Conservation (phyloP, 2,113 vertebrate species). For the Rhea americana region DNA sequence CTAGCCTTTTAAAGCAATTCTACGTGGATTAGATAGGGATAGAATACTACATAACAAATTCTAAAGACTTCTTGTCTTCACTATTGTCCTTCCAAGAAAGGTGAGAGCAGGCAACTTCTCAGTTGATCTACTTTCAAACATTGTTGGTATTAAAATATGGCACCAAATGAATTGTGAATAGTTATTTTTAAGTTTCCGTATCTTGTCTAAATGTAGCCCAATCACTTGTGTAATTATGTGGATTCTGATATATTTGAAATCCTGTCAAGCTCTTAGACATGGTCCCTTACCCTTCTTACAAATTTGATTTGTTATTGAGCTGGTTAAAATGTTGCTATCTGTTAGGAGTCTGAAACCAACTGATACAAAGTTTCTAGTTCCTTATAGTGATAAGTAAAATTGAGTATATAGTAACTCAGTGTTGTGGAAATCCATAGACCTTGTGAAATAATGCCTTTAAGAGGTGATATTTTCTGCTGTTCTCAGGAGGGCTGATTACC, state of each 20-base stretch:
- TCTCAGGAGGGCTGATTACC: background rate
- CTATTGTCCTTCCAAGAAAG: background rate
- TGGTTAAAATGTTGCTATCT: background rate
- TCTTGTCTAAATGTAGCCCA: background rate
- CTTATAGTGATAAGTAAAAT: background rate
- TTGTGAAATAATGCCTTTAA: background rate
- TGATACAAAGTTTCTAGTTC: background rate
- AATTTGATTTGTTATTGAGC: background rate
- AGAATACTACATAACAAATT: background rate
- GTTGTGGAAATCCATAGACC: background rate
- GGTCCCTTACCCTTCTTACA: background rate
- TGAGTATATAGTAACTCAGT: fast-evolving
- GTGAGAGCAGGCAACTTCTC: background rate
- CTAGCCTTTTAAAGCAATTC: background rate
- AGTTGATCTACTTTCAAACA: background rate
- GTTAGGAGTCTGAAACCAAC: background rate
- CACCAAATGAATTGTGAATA: background rate
- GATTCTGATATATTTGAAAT: background rate
- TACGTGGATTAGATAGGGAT: background rate
- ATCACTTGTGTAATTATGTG: background rate
- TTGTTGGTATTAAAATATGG: background rate
- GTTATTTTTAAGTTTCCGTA: fast-evolving
- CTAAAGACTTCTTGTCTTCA: background rate
- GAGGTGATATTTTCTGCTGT: background rate
- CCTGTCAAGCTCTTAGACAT: background rate